These are phyloP conservation scores for Sebastes steindachneri DNA, from an alignment of 2,797 vertebrate species.

Conservation along the genomic window DNA sequence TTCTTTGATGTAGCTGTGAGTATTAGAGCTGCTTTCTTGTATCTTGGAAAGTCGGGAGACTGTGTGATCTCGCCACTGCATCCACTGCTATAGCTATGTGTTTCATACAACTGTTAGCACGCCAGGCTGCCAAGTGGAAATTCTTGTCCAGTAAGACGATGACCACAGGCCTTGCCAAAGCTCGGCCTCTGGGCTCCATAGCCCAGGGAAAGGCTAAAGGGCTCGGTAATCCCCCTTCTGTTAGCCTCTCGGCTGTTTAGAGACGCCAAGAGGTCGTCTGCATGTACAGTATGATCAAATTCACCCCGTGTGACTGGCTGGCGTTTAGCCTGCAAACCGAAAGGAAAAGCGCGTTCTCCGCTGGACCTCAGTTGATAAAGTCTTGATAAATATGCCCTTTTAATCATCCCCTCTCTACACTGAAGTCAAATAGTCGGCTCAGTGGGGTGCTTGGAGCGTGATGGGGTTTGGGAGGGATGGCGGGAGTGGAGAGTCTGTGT, in stretches of 20 bases:
- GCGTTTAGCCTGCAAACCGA: neutral
- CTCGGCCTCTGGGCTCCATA: conserved; percentile 24
- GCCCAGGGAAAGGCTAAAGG: conserved; percentile 30
- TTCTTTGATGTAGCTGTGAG: neutral
- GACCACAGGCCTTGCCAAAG: conserved; percentile 54
- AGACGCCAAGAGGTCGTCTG: conserved; percentile 9
- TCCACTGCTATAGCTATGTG: neutral
- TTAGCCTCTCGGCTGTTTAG: conserved; percentile 36
- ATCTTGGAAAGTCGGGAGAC: conserved; percentile 12
- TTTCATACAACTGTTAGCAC: conserved; percentile 44
- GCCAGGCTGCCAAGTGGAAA: conserved; percentile 69
- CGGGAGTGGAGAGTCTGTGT: neutral
- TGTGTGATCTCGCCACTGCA: conserved; percentile 13
- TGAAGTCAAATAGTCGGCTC: conserved; percentile 13
- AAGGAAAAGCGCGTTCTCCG: neutral
- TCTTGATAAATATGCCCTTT: conserved; percentile 19
- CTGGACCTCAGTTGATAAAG: conserved; percentile 8
- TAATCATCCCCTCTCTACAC: conserved; percentile 6
- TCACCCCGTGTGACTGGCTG: conserved; percentile 9
- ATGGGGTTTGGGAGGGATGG: neutral
- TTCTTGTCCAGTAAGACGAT: conserved; percentile 67
- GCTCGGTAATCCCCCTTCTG: conserved; percentile 53
- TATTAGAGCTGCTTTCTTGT: neutral
- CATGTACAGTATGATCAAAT: conserved; percentile 8
- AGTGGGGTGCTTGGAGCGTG: neutral